Percentiles rank a stretch among this genome's conserved stretches.
phyloP scores from a whole-genome alignment of 1,140 invertebrate genomes.

The Danaus melanippus region DNA sequence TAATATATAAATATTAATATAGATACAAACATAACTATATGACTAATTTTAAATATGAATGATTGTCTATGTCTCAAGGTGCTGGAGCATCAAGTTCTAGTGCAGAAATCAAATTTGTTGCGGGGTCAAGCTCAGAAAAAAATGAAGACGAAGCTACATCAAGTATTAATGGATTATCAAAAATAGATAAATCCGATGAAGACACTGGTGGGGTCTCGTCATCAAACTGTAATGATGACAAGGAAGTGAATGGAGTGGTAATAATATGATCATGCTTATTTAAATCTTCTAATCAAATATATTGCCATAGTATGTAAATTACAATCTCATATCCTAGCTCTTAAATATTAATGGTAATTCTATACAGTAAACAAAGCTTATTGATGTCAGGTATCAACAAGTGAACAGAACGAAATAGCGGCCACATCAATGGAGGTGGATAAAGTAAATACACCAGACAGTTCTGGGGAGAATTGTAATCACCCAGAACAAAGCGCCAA shows the following conservation, averaged over 20 bases:
- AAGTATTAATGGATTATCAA: constrained; percentile 45
- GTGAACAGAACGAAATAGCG: constrained; percentile 59
- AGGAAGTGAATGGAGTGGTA: constrained; percentile 61
- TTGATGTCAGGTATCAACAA: constrained; percentile 66
- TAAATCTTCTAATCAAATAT: not conserved
- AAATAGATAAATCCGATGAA: constrained; percentile 33
- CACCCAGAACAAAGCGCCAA: constrained; percentile 71
- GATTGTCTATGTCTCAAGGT: constrained; percentile 16
- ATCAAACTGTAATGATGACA: constrained; percentile 61
- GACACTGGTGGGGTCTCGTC: constrained; percentile 63
- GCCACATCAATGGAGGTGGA: constrained; percentile 47
- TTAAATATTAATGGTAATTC: constrained; percentile 1
- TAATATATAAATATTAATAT: no score
- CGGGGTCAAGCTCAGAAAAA: constrained; percentile 52
- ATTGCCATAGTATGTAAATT: not conserved
- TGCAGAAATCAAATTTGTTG: constrained; percentile 30
- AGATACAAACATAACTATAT: no score
- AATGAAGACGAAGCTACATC: constrained; percentile 40
- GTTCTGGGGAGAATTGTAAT: constrained; percentile 71
- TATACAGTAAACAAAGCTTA: not conserved
- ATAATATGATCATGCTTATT: constrained; percentile 4
- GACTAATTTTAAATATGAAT: not conserved
- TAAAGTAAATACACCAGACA: constrained; percentile 69
- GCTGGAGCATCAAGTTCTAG: constrained; percentile 49
- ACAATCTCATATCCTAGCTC: not conserved